phyloP scores from a whole-genome alignment of 2,888 invertebrate genomes.

The Tribolium freemani region DNA sequence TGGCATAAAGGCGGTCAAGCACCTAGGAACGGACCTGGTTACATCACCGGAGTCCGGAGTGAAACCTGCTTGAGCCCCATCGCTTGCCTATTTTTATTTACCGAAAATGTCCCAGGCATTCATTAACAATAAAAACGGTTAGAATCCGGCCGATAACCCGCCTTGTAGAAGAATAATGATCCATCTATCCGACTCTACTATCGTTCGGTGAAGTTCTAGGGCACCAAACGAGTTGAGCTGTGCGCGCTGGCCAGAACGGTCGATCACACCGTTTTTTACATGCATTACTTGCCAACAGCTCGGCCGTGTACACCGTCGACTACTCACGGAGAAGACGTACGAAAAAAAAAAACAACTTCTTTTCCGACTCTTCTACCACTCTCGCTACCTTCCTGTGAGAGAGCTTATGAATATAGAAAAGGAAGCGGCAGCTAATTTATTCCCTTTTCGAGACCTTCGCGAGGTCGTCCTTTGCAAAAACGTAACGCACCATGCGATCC shows the following conservation, averaged over 20 bases:
- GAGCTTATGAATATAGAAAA: conserved; percentile 6
- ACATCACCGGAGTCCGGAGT: neutral
- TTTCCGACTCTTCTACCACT: neutral
- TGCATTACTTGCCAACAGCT: conserved; percentile 48
- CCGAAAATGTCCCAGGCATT: conserved; percentile 9
- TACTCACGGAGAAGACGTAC: conserved; percentile 2
- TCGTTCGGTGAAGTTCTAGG: conserved; percentile 55
- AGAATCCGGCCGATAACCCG: conserved; percentile 47
- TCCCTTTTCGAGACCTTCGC: conserved; percentile 10
- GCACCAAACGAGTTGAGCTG: conserved; percentile 61
- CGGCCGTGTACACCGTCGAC: conserved; percentile 34
- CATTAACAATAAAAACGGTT: conserved; percentile 35
- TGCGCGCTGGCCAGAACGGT: conserved; percentile 65
- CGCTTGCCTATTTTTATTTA: neutral
- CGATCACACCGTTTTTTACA: conserved; percentile 64
- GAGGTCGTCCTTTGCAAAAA: conserved; percentile 6
- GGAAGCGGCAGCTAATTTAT: conserved; percentile 19
- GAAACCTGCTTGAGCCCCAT: neutral
- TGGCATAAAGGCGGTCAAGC: too few relatives aligned
- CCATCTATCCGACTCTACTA: conserved; percentile 45
- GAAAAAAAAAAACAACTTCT: neutral
- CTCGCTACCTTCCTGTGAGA: neutral
- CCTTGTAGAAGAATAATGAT: conserved; percentile 44
- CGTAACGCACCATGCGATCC: neutral
- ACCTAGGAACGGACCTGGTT: too few relatives aligned